Percentiles rank a stretch among this genome's conserved stretches.
These are phyloP conservation scores for Hydriomena furcata DNA, from an alignment of 2,888 invertebrate genomes.

Conservation along the genomic window DNA sequence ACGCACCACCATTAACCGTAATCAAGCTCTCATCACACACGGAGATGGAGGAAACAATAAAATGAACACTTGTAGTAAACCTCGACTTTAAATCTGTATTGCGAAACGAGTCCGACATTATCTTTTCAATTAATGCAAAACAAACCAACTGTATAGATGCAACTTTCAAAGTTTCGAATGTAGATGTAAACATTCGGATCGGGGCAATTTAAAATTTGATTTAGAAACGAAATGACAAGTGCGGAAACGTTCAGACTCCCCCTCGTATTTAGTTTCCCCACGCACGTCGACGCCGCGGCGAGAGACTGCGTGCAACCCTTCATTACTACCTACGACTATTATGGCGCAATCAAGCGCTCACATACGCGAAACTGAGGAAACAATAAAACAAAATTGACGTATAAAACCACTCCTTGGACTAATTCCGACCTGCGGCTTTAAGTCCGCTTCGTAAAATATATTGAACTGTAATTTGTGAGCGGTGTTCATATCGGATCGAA, in stretches of 20 bases:
- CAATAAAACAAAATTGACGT: slow-evolving; percentile 79
- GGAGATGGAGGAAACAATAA: slow-evolving; percentile 71
- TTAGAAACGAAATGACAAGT: slow-evolving; percentile 64
- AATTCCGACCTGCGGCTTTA: slow-evolving; percentile 58
- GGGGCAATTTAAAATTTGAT: slow-evolving; percentile 60
- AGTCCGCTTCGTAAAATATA: slow-evolving; percentile 61
- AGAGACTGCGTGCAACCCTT: slow-evolving; percentile 76
- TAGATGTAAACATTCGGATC: slow-evolving; percentile 45
- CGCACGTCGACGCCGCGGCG: slow-evolving; percentile 54
- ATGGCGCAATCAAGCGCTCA: slow-evolving; percentile 78
- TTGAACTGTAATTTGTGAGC: slow-evolving; percentile 56
- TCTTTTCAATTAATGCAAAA: slow-evolving; percentile 28
- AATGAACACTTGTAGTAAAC: slow-evolving; percentile 61
- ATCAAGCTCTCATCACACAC: slow-evolving; percentile 76
- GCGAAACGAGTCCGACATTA: slow-evolving; percentile 22
- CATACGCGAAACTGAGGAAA: slow-evolving; percentile 79
- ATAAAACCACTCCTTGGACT: slow-evolving; percentile 74
- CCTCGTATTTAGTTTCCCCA: slow-evolving; percentile 69
- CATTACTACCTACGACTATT: slow-evolving; percentile 75
- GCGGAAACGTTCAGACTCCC: slow-evolving; percentile 69
- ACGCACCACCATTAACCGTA: slow-evolving; percentile 72
- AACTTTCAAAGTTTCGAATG: slow-evolving; percentile 28
- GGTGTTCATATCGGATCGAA: slow-evolving; percentile 44
- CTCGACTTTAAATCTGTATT: slow-evolving; percentile 20
- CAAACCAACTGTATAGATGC: slow-evolving; percentile 12